A percentile compares a stretch with the other conserved stretches of the same genome.
Evolutionary conservation across 2,113 vertebrate species (phyloP).

Genomic region (Tragelaphus imberbis): DNA sequence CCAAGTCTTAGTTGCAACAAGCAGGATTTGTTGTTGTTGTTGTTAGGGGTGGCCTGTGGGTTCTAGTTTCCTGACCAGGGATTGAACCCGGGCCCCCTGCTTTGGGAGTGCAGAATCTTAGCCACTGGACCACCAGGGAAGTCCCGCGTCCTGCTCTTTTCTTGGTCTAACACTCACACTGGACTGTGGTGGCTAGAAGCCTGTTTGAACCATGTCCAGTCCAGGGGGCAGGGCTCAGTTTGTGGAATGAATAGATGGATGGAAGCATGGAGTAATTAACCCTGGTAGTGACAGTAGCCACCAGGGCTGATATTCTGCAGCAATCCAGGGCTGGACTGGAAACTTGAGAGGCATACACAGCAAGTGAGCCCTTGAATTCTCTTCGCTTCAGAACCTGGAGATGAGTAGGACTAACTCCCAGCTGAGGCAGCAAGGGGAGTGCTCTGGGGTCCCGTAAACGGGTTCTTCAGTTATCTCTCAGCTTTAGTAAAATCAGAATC

Average conservation of each 20-base stretch:
- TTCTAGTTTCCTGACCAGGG: background rate
- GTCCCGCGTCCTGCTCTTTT: background rate
- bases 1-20: background rate
- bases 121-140: background rate
- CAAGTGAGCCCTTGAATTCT: rapidly evolving
- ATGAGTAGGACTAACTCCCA: background rate
- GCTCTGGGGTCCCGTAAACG: background rate
- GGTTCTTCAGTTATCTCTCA: background rate
- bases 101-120: background rate
- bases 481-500: background rate
- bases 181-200: no score
- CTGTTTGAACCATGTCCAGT: background rate
- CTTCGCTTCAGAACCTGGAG: background rate
- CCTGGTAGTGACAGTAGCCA: background rate
- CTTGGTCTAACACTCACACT: rapidly evolving
- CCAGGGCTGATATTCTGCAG: background rate
- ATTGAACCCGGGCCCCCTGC: background rate
- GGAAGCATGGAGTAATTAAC: background rate
- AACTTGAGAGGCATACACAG: no score
- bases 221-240: rapidly evolving
- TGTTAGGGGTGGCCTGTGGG: background rate
- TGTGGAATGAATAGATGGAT: background rate
- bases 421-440: background rate
- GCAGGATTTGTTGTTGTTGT: background rate
- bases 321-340: background rate